Evolutionary conservation across 23 tunicate genomes (phyloP).

Genomic region (Ascidia mentula): DNA sequence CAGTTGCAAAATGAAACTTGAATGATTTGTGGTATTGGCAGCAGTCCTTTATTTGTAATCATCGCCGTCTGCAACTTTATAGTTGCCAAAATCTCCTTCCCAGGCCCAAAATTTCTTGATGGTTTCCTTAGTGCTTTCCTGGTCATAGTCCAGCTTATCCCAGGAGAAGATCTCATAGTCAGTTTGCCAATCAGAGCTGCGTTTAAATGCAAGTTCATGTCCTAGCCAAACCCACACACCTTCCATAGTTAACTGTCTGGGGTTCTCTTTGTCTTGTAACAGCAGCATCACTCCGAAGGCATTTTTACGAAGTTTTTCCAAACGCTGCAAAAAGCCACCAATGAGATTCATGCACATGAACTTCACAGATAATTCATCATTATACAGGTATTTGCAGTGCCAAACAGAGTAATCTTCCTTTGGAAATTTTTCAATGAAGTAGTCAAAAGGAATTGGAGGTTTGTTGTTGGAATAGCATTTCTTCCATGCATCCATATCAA

Average conservation of each 20-base stretch:
- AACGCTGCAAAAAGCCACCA: slow-evolving; percentile 71
- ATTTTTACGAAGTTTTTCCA: slow-evolving; percentile 77
- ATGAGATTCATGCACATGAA: slow-evolving; percentile 73
- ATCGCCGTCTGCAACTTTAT: not conserved
- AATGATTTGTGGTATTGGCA: not conserved
- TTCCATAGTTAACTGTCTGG: slow-evolving; percentile 34
- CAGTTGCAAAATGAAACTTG: not conserved
- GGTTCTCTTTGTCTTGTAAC: slow-evolving; percentile 3
- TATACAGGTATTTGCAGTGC: slow-evolving; percentile 63
- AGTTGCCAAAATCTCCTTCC: slow-evolving; percentile 40
- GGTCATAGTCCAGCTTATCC: slow-evolving; percentile 64
- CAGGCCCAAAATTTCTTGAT: slow-evolving; percentile 33
- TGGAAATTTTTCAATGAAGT: slow-evolving; percentile 79
- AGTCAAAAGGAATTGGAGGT: slow-evolving; percentile 32
- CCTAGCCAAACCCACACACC: slow-evolving; percentile 97
- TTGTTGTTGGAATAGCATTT: slow-evolving; percentile 50
- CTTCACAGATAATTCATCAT: slow-evolving; percentile 50
- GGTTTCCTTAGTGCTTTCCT: slow-evolving; percentile 37
- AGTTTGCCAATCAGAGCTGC: slow-evolving; percentile 71
- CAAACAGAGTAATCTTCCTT: slow-evolving; percentile 91
- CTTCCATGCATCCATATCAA: slow-evolving; percentile 90
- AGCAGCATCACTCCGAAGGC: slow-evolving; percentile 33
- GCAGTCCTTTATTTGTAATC: slow-evolving; percentile 26
- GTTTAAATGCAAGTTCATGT: slow-evolving; percentile 71
- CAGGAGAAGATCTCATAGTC: slow-evolving; percentile 81